Percentiles rank a stretch among this genome's conserved stretches.
Conservation (phyloP, 1,140 invertebrate genomes). For the Bactericera cockerelli region DNA sequence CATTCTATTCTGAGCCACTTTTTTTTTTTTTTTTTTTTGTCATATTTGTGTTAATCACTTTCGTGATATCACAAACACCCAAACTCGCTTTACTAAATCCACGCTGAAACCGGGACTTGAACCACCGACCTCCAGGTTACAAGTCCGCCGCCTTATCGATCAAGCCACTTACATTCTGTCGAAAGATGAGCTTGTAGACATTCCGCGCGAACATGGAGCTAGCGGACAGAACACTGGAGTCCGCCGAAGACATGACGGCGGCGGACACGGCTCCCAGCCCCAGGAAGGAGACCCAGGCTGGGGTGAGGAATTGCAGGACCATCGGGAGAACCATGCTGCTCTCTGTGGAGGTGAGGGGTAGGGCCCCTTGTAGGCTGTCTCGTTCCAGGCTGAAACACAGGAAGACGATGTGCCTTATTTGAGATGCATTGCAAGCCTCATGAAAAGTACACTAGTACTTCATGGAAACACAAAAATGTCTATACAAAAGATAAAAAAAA, state of each 20-base stretch:
- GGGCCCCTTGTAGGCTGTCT: slow-evolving; percentile 63
- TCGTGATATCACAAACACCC: too few species aligned
- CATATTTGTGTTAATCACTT: too few species aligned
- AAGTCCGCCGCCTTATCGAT: too few species aligned
- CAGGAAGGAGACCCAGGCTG: slow-evolving; percentile 86
- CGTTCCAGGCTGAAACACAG: slow-evolving; percentile 67
- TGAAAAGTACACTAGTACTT: too few species aligned
- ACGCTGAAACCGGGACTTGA: too few species aligned
- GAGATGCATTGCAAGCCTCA: too few species aligned
- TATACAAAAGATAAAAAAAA: too few species aligned
- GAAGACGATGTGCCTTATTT: too few species aligned
- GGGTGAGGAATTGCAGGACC: slow-evolving; percentile 91
- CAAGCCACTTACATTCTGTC: slow-evolving; percentile 68
- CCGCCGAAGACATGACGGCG: slow-evolving; percentile 95
- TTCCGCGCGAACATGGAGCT: slow-evolving; percentile 97
- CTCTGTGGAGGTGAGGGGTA: slow-evolving; percentile 55
- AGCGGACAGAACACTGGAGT: slow-evolving; percentile 91
- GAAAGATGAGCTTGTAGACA: slow-evolving; percentile 91
- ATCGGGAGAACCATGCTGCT: slow-evolving; percentile 89
- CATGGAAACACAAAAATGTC: too few species aligned
- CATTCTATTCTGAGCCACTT: background rate
- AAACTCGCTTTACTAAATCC: too few species aligned
- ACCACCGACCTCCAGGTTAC: too few species aligned
- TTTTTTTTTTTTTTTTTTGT: too few species aligned
- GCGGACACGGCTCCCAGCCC: slow-evolving; percentile 95